Evolutionary conservation across 1,140 invertebrate genomes (phyloP), one percentile per base, ranked within the genome.

Genomic region (Rhopalosiphum padi): DNA sequence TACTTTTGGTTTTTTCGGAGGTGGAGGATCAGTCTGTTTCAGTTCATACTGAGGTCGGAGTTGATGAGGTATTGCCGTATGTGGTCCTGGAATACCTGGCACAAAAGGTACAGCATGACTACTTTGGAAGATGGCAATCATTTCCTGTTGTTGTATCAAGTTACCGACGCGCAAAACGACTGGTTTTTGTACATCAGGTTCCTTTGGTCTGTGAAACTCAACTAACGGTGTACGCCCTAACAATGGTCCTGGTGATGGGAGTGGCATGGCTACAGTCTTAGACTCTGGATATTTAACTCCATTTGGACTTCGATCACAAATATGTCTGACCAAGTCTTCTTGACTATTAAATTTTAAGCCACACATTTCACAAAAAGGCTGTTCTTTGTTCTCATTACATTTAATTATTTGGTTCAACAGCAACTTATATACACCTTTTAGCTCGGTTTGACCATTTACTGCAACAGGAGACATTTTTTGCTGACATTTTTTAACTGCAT

Each of bases 81-180:
- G 94, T 22, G 98, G 98, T 60, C 98, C 98, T 1, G 98, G 98
- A 95, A 98, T 98, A 23, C 98, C 98, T 6, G 97, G 98, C 11
- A 98, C 97, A 95, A 97, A 97, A 9, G 97, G 97, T 94, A 98
- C 97, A 21, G 97, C 95, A 95, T 97, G 97, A n/a, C 97, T 97
- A n/a, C 96, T 96, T 92, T 96, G 95, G 15, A 96, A 93, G 30
- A 95, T 94, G 2, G 95, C 94, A 21, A 95, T 93, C 21, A 95
- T 94, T 21, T 94, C 95, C 30, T 94, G 94, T 37, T 82, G 90
- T 53, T 93, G 82, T 43, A 48, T 82, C 22, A 92, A 37, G 6
- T 92, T 83, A 51, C 43, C 35, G 35, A 51, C 37, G 1, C 48
- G 88, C 21, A 94, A 25, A 37, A 90, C 2, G 0, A 77, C n/a